Evolutionary conservation across 1,140 invertebrate species (phyloP), one percentile per base, ranked within the genome.

Genomic region (Papilio polytes): DNA sequence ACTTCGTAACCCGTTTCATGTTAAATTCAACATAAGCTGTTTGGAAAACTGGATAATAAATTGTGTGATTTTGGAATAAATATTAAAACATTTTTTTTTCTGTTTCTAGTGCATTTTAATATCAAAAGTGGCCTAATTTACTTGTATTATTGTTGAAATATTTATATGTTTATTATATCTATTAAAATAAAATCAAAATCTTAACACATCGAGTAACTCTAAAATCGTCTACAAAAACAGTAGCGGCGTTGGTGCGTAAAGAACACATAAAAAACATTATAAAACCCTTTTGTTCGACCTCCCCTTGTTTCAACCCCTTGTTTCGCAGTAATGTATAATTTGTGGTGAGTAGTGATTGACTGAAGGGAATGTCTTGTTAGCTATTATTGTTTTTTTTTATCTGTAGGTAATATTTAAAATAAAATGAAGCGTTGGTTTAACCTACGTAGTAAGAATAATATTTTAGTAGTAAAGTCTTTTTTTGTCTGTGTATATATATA

Each of bases 211-310:
- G 46, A 46, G 36, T 22, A 46, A 22, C 41, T 36, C 77, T 77
- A 41, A 48, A 48, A 73, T 66, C 46, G 74, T 73, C 63, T n/a
- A 46, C 74, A 78, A 77, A 77, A 46, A 53, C 18, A 51, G 53
- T 44, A 84, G 81, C 66, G 78, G 86, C 84, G 84, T 79, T 82
- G 89, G 81, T 85, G 89, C 87, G 90, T 88, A 85, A 87, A 90
- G 90, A 92, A 89, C 88, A 89, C 85, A 91, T 91, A 89, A 91
- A 92, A 91, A 92, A 91, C 88, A 92, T 92, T 88, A 88, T 85
- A 85, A 48, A 74, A 83, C 81, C 85, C 87, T 86, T 89, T 90
- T 92, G 90, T 91, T 87, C 59, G 74, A 82, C 81, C 81, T 84
- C 89, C 87, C 82, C 78, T 80, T 80, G 76, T 77, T 78, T 80